Base-by-base conservation (phyloP, 2,888 invertebrate species). In the Rhimphoctona megacephalus region DNA sequence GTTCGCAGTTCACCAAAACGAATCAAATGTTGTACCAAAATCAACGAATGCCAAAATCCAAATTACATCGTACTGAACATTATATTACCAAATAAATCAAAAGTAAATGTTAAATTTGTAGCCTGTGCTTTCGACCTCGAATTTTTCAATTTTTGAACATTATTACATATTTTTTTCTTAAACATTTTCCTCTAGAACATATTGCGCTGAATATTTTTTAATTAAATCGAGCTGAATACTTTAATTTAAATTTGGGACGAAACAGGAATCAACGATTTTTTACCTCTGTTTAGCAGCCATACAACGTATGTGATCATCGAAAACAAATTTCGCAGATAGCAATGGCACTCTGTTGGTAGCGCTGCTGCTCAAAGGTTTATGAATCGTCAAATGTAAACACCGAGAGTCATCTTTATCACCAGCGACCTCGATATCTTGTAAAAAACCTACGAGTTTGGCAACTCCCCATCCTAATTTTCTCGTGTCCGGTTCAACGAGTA, bases 211-310 rank as follows among this genome's bases (percentile, higher is more conserved):
- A 57, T 7, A 8, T 22, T n/a, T 57, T 25, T 25, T 3, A 11
- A 3, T 1, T 14, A 43, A 14, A 11, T 43, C 9, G 4, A 0
- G 36, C 9, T 8, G 39, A 9, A 39, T 39, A 39, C 1, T 3
- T 39, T 1, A 14, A 49, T 49, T 49, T n/a, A 7, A n/a, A 19
- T 49, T n/a, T 19, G 5, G 17, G 19, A 69, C 39, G 43, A 22
- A 46, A 46, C 36, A 43, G 77, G 49, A 33, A 54, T 69, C 7
- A 80, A 69, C 25, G 5, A 52, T 77, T 46, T 46, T 4, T 86
- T 93, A 97, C 97, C 97, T 98, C 94, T 99, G 99, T 92, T 99
- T 99, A 36, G 99, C 99, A 25, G 99, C 99, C 99, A 99, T 99
- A 93, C 99, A 99, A 46, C 99, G 96, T 90, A 99, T 99, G 93